Evolutionary conservation across 2,113 vertebrate genomes (phyloP).

Genomic region (Cheilinus undulatus): DNA sequence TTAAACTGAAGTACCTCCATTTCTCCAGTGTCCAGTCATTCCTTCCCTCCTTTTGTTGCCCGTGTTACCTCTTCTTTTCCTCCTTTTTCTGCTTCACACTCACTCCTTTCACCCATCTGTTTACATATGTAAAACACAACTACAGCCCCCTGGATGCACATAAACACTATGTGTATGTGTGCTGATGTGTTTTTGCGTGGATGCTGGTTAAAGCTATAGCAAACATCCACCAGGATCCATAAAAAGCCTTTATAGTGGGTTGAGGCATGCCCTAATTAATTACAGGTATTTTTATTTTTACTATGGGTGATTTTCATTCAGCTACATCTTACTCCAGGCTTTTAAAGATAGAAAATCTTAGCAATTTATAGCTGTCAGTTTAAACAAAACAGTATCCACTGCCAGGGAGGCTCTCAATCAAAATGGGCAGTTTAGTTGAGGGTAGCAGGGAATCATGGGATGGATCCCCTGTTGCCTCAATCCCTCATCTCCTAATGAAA

Average conservation of each 20-base stretch:
- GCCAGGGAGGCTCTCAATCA: no score
- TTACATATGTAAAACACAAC: slow-evolving; percentile 63
- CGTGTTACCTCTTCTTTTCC: slow-evolving; percentile 12
- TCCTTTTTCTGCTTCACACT: slow-evolving; percentile 5
- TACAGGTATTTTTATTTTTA: slow-evolving; percentile 42
- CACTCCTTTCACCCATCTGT: slow-evolving; percentile 53
- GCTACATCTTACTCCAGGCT: background rate
- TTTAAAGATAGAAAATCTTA: background rate
- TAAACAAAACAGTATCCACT: no score
- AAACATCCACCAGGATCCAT: slow-evolving; percentile 53
- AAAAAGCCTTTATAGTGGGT: slow-evolving; percentile 50
- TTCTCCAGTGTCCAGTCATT: slow-evolving; percentile 20
- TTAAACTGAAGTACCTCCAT: slow-evolving; percentile 78
- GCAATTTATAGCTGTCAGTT: no score
- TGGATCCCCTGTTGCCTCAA: no score
- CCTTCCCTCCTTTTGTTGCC: slow-evolving; percentile 16
- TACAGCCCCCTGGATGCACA: slow-evolving; percentile 63
- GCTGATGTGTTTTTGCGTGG: slow-evolving; percentile 32
- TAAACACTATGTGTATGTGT: slow-evolving; percentile 38
- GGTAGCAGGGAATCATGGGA: no score
- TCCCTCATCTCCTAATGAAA: no score
- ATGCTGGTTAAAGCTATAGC: slow-evolving; percentile 54
- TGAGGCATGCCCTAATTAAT: slow-evolving; percentile 60
- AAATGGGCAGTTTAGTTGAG: no score
- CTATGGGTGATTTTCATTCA: slow-evolving; percentile 36